phyloP scores from a whole-genome alignment of 2,888 invertebrate genomes.

The Lottia gigantea region DNA sequence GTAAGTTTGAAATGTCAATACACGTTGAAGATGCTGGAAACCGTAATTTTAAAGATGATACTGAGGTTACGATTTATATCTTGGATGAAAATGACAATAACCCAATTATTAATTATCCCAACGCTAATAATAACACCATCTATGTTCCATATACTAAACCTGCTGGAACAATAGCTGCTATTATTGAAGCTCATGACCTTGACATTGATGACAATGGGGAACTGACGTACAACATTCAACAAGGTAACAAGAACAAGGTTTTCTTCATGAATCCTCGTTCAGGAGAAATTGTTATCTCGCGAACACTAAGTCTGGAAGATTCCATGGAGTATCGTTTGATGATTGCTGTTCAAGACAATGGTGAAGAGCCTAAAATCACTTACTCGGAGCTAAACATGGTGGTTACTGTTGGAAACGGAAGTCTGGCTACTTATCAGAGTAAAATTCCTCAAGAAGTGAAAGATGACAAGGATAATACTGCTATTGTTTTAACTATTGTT shows the following conservation, averaged over 20 bases:
- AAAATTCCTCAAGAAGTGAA: not conserved
- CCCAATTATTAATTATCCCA: constrained; percentile 45
- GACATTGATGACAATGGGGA: constrained; percentile 51
- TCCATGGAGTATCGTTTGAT: constrained; percentile 45
- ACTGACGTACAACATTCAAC: constrained; percentile 40
- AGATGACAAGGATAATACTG: not conserved
- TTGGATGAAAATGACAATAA: constrained; percentile 50
- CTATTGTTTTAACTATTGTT: not conserved
- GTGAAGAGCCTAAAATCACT: constrained; percentile 38
- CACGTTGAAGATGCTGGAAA: constrained; percentile 32
- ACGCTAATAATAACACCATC: constrained; percentile 39
- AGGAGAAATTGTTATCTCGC: constrained; percentile 66
- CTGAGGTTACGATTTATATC: constrained; percentile 42
- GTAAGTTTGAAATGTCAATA: constrained; percentile 30
- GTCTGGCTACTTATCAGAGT: constrained; percentile 1
- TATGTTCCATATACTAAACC: constrained; percentile 33
- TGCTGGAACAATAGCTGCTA: constrained; percentile 39
- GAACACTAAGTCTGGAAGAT: constrained; percentile 42
- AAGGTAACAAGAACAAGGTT: constrained; percentile 67
- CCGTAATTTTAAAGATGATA: constrained; percentile 28
- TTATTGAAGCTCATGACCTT: constrained; percentile 39
- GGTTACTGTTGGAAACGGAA: constrained; percentile 45
- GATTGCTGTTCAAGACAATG: constrained; percentile 54
- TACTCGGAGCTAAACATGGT: constrained; percentile 41
- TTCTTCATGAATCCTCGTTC: constrained; percentile 67